These are phyloP conservation scores for Branchipolynoe longqiensis DNA, from an alignment of 2,888 invertebrate genomes.

Conservation along the genomic window DNA sequence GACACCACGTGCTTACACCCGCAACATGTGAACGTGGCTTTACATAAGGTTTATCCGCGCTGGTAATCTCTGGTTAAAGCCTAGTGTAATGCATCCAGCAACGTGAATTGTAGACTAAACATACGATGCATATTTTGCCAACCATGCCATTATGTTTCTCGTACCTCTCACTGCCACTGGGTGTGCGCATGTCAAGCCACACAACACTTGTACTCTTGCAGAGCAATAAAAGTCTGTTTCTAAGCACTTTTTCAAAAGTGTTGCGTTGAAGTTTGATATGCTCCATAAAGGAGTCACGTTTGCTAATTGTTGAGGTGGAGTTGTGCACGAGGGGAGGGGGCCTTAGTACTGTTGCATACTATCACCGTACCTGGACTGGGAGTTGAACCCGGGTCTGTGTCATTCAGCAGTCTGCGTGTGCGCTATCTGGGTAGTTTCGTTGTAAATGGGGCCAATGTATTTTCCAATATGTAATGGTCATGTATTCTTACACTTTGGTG, in stretches of 20 bases:
- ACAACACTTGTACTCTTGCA: not conserved
- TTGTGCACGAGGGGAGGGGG: no score
- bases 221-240: not conserved
- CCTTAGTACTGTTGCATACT: no score
- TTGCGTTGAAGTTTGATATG: slow-evolving; percentile 18
- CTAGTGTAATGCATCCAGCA: not conserved
- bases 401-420: no score
- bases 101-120: not conserved
- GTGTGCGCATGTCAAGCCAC: not conserved
- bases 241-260: slow-evolving; percentile 35
- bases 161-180: not conserved
- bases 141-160: not conserved
- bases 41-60: not conserved
- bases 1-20: no score
- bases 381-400: no score
- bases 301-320: no score
- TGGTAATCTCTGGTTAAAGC: not conserved
- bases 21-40: not conserved
- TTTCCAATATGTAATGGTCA: no score
- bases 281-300: no score
- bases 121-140: not conserved
- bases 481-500: no score
- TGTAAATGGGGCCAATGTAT: no score
- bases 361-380: no score
- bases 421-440: no score